A percentile compares a stretch with the other conserved stretches of the same genome.
Evolutionary conservation across 2,113 vertebrate species (phyloP).

Genomic region (Eupsittula cactorum): DNA sequence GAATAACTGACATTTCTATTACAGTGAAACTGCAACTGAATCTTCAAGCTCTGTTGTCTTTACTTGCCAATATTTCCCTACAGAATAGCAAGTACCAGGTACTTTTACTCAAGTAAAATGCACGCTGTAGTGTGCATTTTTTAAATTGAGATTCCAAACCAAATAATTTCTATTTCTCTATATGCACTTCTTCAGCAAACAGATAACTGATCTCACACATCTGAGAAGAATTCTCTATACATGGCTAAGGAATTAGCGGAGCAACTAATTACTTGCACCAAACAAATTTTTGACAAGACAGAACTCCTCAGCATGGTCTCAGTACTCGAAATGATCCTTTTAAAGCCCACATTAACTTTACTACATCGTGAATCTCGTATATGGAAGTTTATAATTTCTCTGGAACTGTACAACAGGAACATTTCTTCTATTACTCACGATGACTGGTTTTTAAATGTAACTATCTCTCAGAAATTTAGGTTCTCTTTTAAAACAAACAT

Average conservation of each 20-base stretch:
- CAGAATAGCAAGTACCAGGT: neutral
- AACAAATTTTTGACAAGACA: neutral
- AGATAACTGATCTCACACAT: neutral
- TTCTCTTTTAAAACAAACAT: slow-evolving; percentile 33
- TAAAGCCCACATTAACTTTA: neutral
- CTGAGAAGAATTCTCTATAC: neutral
- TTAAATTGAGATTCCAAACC: neutral
- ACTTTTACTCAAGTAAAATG: neutral
- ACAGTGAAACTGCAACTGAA: neutral
- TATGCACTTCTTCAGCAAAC: neutral
- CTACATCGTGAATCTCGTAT: neutral
- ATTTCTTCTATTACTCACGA: neutral
- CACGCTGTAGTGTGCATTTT: neutral
- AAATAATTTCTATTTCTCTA: neutral
- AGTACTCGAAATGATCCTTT: neutral
- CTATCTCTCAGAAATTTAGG: slow-evolving; percentile 17
- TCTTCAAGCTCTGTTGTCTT: slow-evolving; percentile 10
- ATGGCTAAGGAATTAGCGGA: neutral
- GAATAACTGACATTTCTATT: slow-evolving; percentile 34
- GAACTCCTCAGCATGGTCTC: neutral
- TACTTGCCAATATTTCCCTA: neutral
- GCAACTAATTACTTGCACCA: neutral
- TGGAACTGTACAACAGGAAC: neutral
- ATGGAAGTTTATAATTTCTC: neutral
- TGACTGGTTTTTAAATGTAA: neutral